Evolutionary conservation across 2,888 invertebrate species (phyloP).

Genomic region (Carabus problematicus): DNA sequence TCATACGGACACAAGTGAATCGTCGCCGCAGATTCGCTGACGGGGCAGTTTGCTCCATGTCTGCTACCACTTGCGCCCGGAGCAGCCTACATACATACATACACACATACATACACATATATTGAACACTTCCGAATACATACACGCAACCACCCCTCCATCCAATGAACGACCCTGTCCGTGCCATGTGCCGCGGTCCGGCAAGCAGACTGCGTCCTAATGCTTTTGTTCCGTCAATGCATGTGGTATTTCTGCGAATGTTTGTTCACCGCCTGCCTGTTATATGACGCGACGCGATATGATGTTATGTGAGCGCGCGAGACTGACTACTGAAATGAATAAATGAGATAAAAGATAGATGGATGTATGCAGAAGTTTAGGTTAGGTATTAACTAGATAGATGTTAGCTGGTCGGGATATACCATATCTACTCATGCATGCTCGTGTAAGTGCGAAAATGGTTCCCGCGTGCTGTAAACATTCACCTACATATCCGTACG

Average conservation of each 20-base stretch:
- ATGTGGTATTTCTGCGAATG: slow-evolving; percentile 24
- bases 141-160: slow-evolving; percentile 2
- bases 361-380: not conserved
- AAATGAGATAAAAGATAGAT: slow-evolving; percentile 5
- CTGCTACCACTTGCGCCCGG: not conserved
- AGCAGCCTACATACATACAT: slow-evolving; percentile 15
- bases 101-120: slow-evolving; percentile 18
- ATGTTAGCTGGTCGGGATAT: no score
- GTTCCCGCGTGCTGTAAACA: no score
- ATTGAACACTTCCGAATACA: slow-evolving; percentile 1
- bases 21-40: slow-evolving; percentile 6
- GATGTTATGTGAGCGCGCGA: not conserved
- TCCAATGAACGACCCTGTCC: slow-evolving; percentile 5
- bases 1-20: slow-evolving; percentile 53
- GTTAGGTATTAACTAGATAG: no score
- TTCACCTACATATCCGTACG: no score
- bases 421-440: no score
- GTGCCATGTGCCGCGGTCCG: not conserved
- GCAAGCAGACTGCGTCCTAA: not conserved
- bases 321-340: slow-evolving; percentile 15
- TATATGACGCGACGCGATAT: not conserved
- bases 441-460: no score
- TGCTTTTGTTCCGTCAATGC: slow-evolving; percentile 35
- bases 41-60: not conserved
- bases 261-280: slow-evolving; percentile 7